Base-by-base conservation (phyloP, 2,113 vertebrate species). In the Oncorhynchus clarkii region DNA sequence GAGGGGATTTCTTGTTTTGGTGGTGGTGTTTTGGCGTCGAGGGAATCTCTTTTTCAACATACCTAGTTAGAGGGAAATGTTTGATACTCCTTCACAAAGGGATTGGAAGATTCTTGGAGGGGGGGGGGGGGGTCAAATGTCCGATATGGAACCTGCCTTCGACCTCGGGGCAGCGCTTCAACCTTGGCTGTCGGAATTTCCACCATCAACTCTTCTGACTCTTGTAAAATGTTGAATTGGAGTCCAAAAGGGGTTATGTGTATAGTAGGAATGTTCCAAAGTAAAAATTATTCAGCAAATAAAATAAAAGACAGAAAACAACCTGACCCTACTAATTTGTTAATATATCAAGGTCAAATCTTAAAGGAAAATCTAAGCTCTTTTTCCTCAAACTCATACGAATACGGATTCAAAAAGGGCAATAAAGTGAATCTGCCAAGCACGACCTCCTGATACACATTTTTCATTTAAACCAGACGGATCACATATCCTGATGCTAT, bases 401-500 rank as follows among this genome's bases (percentile, higher is more conserved):
- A n/a, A n/a, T n/a, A n/a, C n/a, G n/a, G n/a, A 22, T 62, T n/a
- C 59, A 22, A n/a, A 22, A 62, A n/a, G 20, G 9, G 59, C n/a
- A 62, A 62, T 62, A 45, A 75, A 71, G 22, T 54, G 14, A 74
- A 81, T 72, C 70, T 57, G 34, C 59, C 64, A 69, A 69, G 67
- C 71, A 72, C 49, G 60, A 76, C 73, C 71, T 75, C 54, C 39
- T 39, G 72, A 81, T 75, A 71, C 73, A 57, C 51, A n/a, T 65
- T 77, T 82, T 82, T 64, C 54, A 75, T 81, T 75, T 73, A 49
- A 79, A 77, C 29, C 39, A 62, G 70, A 79, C 66, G 72, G 75
- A 82, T 79, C 72, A 71, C 78, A 80, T 72, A 79, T 73, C 62
- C 75, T 59, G 60, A 71, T 78, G 76, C 62, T 69, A 70, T 77